Evolutionary conservation across 2,888 invertebrate genomes (phyloP).

Genomic region (Heliconius hortense): DNA sequence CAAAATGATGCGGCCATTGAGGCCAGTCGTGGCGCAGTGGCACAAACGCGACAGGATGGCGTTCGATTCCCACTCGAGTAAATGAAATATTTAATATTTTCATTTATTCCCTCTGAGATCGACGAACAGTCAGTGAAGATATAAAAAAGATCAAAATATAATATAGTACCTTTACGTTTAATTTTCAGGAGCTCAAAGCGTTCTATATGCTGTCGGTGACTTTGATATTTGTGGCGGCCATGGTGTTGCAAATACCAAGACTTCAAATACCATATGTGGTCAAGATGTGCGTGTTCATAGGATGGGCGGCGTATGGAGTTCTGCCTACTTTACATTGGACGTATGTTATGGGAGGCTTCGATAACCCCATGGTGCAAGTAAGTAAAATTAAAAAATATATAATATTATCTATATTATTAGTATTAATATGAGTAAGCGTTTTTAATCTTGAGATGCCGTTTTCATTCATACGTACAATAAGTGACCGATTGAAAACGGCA

Average conservation of each 20-base stretch:
- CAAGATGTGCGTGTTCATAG: slow-evolving; percentile 90
- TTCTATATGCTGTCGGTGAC: slow-evolving; percentile 92
- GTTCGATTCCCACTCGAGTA: no score
- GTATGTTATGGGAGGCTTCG: slow-evolving; percentile 92
- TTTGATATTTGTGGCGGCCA: slow-evolving; percentile 89
- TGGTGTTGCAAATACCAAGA: slow-evolving; percentile 89
- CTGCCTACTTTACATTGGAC: slow-evolving; percentile 96
- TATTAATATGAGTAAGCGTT: no score
- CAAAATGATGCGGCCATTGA: no score
- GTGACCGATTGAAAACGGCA: neutral
- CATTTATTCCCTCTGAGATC: no score
- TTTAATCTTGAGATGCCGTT: no score
- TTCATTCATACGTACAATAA: neutral
- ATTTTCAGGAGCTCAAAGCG: slow-evolving; percentile 86
- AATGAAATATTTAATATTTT: no score
- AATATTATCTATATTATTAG: neutral
- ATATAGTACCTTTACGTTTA: neutral
- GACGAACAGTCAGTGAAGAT: no score
- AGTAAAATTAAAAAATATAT: neutral
- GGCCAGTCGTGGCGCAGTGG: no score
- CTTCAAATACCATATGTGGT: slow-evolving; percentile 86
- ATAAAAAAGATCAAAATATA: no score
- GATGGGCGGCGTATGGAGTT: slow-evolving; percentile 94
- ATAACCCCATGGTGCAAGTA: slow-evolving; percentile 91
- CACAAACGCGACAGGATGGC: no score